A percentile compares a stretch with the other conserved stretches of the same genome.
Evolutionary conservation across 2,888 invertebrate genomes (phyloP).

Genomic region (Lithophane socia): DNA sequence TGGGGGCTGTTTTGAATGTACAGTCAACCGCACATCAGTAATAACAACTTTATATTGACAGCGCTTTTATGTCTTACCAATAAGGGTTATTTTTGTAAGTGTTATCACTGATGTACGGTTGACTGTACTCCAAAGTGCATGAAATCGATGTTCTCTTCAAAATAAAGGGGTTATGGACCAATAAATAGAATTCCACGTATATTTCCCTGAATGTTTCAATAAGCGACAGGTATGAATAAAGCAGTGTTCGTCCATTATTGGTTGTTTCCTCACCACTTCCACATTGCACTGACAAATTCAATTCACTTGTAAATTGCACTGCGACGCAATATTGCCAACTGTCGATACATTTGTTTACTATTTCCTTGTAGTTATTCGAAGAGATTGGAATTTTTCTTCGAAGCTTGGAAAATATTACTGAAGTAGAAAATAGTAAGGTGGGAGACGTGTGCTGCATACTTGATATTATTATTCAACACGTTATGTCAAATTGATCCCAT

Average conservation of each 20-base stretch:
- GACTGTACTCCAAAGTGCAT: neutral
- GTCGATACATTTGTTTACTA: slow-evolving; percentile 26
- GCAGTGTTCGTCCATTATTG: slow-evolving; percentile 19
- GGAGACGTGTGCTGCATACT: neutral
- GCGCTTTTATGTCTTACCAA: no score
- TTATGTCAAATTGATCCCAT: neutral
- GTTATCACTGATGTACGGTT: no score
- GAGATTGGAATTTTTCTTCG: neutral
- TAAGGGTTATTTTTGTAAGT: no score
- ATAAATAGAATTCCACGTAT: neutral
- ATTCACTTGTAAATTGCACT: slow-evolving; percentile 37
- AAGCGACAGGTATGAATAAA: slow-evolving; percentile 6
- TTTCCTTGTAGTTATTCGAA: slow-evolving; percentile 23
- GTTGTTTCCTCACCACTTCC: slow-evolving; percentile 7
- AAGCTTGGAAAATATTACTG: neutral
- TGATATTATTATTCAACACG: no score
- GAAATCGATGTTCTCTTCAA: neutral
- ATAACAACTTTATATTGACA: no score
- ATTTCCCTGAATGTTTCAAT: neutral
- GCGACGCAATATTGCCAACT: slow-evolving; percentile 12
- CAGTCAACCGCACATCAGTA: neutral
- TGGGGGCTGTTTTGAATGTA: no score
- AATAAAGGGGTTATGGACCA: no score
- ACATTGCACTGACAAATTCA: slow-evolving; percentile 31
- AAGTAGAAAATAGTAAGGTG: neutral